A percentile compares a stretch with the other conserved stretches of the same genome.
These are phyloP conservation scores for Epinotia nisella DNA, from an alignment of 2,888 invertebrate genomes.

Conservation along the genomic window DNA sequence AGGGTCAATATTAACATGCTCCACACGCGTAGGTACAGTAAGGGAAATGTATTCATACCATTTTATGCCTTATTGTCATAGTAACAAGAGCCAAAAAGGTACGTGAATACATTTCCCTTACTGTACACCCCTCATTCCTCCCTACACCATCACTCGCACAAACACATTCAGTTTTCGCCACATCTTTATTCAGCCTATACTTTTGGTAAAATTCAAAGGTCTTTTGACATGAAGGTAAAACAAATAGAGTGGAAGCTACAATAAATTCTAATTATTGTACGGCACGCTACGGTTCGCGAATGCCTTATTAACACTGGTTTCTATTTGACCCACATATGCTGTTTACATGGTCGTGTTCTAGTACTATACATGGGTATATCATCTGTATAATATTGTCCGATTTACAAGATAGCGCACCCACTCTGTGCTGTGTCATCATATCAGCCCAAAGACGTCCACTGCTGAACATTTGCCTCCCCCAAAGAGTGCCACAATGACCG, in stretches of 20 bases:
- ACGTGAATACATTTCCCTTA: no score
- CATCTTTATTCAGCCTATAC: background rate
- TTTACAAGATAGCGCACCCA: background rate
- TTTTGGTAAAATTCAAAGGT: background rate
- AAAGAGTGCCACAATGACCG: no score
- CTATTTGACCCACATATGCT: constrained; percentile 19
- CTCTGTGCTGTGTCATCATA: no score
- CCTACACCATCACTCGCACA: constrained; percentile 6
- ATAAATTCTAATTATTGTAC: constrained; percentile 18
- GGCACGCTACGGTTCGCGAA: constrained; percentile 16
- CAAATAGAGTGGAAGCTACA: constrained; percentile 18
- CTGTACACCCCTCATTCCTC: background rate
- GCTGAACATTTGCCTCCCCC: no score
- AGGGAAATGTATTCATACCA: no score
- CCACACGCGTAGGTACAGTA: no score
- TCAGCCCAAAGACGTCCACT: no score
- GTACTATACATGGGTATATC: background rate
- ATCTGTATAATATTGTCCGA: background rate
- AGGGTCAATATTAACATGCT: background rate
- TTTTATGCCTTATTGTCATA: no score
- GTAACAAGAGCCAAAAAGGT: no score
- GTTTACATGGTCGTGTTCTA: constrained; percentile 2
- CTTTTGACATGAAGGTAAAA: background rate
- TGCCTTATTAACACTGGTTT: constrained; percentile 17
- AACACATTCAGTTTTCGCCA: constrained; percentile 8